These are phyloP conservation scores for Sylvilagus floridanus DNA, from an alignment of 2,797 vertebrate genomes.

Conservation along the genomic window DNA sequence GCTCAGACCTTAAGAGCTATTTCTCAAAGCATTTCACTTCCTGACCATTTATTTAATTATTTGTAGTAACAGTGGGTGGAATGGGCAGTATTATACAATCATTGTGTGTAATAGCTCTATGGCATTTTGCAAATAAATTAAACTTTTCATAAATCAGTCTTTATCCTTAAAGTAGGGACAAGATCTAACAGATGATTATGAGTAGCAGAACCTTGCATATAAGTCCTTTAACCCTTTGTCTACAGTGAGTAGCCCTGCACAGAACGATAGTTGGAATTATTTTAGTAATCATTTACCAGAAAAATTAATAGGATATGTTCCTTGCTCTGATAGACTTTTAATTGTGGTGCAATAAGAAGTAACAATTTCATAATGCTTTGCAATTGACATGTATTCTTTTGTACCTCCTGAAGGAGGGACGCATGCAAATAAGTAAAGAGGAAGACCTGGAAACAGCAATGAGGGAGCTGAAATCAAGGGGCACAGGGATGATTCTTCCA, in stretches of 20 bases:
- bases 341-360: conserved; percentile 61
- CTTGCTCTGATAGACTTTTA: conserved; percentile 1
- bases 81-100: neutral
- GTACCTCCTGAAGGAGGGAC: neutral
- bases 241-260: neutral
- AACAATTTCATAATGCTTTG: conserved; percentile 71
- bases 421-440: neutral
- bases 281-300: conserved; percentile 30
- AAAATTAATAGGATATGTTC: conserved; percentile 4
- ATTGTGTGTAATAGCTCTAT: neutral
- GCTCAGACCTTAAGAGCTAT: neutral
- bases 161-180: neutral
- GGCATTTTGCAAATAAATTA: conserved; percentile 14
- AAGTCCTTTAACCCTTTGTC: neutral
- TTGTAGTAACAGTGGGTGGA: neutral
- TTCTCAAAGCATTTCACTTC: neutral
- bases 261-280: neutral
- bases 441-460: neutral
- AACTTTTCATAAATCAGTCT: neutral
- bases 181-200: neutral
- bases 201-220: neutral
- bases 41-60: conserved; percentile 9
- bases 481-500: neutral
- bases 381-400: conserved; percentile 10
- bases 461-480: neutral